Conservation (phyloP, 2,888 invertebrate species). For the Latheticus oryzae region DNA sequence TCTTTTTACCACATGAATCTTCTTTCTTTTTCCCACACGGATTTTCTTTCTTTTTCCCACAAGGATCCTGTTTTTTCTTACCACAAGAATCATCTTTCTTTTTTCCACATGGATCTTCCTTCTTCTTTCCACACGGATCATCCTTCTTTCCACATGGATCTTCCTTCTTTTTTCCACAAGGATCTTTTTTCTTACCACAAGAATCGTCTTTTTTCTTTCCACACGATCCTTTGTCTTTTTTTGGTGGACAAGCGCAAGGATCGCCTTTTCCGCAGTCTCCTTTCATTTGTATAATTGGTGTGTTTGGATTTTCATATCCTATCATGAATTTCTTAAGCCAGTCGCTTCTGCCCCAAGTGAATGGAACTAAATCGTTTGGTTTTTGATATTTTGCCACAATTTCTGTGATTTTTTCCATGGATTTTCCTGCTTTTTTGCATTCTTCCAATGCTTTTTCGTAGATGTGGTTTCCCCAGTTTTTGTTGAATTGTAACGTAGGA, state of each 20-base stretch:
- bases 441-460: constrained; percentile 22
- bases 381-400: background rate
- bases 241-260: background rate
- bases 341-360: too few relatives aligned
- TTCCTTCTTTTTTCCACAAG: constrained; percentile 20
- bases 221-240: too few relatives aligned
- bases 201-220: constrained; percentile 12
- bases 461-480: constrained; percentile 6
- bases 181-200: constrained; percentile 16
- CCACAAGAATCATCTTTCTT: constrained; percentile 16
- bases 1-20: constrained; percentile 14
- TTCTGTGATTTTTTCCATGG: constrained; percentile 13
- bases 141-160: constrained; percentile 22
- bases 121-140: constrained; percentile 15
- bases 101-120: constrained; percentile 17
- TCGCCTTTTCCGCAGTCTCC: background rate
- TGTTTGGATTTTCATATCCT: background rate
- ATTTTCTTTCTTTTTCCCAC: constrained; percentile 20
- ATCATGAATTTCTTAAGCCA: constrained; percentile 3
- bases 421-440: constrained; percentile 20
- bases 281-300: background rate
- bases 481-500: too few relatives aligned
- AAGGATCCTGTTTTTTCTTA: constrained; percentile 16
- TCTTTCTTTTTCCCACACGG: constrained; percentile 22
- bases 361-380: too few relatives aligned